Evolutionary conservation across 2,888 invertebrate species (phyloP), one percentile per base, ranked within the genome.

Genomic region (Adelphocoris suturalis): DNA sequence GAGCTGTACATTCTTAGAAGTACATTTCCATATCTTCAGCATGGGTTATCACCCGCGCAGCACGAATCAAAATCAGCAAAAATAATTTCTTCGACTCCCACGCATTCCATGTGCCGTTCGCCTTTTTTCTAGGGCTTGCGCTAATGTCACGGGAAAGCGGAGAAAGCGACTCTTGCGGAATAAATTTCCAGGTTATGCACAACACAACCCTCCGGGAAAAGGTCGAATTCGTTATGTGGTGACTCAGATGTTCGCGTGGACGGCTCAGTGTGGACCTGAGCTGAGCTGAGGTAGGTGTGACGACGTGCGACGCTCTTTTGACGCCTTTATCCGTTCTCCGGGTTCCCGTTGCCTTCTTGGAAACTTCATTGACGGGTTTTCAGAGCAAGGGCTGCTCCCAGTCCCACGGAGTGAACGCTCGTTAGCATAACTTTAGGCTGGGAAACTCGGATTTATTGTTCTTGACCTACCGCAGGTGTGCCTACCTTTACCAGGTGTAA

Each of bases 131-230:
- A 68, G 68, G 68, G 23, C 23, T 16, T 68, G 68, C 23, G 68
- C 68, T 68, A 68, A 68, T 68, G 68, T 68, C 68, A 68, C 68
- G 68, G 68, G 68, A 68, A 68, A 68, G 68, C 68, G 68, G 68
- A 11, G 68, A 68, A 68, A 68, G 68, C 27, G 68, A 12, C 68
- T 12, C 23, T 37, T 13, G 23, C 68, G 68, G 68, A 68, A 68
- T 68, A 68, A 68, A 68, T 68, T 68, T 68, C 68, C 68, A 68
- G 68, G 27, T 68, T 68, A 68, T 68, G 19, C 68, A 68, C 68
- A 68, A 68, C 68, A 68, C 68, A 68, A 68, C 68, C 68, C 68
- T 11, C 19, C 12, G 68, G 68, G 68, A 68, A 68, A 68, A 68
- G 68, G 68, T 68, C 68, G 68, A 68, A 68, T 68, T 68, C 68